Base-by-base conservation (phyloP, 2,888 invertebrate species). In the Andrena haemorrhoa region DNA sequence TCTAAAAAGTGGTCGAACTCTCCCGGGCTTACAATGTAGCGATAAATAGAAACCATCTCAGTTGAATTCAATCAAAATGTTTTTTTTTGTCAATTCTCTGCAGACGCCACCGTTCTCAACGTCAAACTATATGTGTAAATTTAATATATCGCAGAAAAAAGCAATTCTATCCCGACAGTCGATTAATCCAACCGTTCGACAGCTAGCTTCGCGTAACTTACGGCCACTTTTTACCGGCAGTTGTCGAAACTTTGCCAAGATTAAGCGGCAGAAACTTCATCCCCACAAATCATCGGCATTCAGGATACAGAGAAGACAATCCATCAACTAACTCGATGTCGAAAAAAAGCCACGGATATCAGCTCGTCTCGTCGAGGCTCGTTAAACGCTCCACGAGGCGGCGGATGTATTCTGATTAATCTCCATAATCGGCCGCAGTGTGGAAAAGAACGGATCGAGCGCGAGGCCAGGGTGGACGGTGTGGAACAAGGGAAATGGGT, bases 361-460 rank as follows among this genome's bases (percentile, higher is more conserved):
- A 23, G 51, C 8, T 23, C 23, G 31, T n/a, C 31, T n/a, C 29
- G 41, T 2, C 35, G 10, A 26, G 6, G 53, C 10, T 35, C 29
- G 29, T 31, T 33, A 29, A 35, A 64, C 6, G 23, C 16, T 31
- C 33, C 10, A 7, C 23, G 7, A 10, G 26, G n/a, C 16, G 12
- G n/a, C n/a, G 29, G 29, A 35, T 58, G 51, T 33, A 63, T 77
- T 69, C 69, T 56, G 71, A 75, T 86, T 86, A 85, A 76, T 83
- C 75, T 72, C 41, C 74, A 73, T 84, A 86, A 86, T 84, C 75
- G 58, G 66, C 65, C 56, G 5, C 70, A 35, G 64, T 16, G 65
- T 10, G 33, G 58, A 66, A 61, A 51, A 53, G 29, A 47, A 33
- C 10, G 56, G 1, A n/a, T 7, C 49, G 26, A 35, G n/a, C 16